Base-by-base conservation (phyloP, 2,888 invertebrate species). In the Diarsia rubi region DNA sequence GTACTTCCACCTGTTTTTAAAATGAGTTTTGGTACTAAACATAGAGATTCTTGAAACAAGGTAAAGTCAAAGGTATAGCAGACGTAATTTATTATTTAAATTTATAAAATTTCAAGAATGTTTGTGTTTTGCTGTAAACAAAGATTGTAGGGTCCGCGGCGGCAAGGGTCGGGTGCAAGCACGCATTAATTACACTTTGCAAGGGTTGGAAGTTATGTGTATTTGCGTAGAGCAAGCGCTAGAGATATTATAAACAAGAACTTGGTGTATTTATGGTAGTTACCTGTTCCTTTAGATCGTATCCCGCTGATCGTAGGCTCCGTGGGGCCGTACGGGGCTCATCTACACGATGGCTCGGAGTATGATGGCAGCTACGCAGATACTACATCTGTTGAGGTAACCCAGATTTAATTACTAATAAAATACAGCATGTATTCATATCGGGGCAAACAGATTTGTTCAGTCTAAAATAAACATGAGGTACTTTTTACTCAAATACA, bases 301-400 rank as follows among this genome's bases (percentile, higher is more conserved):
- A 83, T 88, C 74, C 96, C 98, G 19, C 91, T 98, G 86, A 97
- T 99, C 65, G 98, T 98, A 37, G 99, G 99, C 0, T 98, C 99
- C 0, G 98, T 99, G 79, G 99, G 99, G 0, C 99, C 99, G 0
- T 99, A 98, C 92, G 99, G 99, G 0, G 99, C 99, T 0, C 98
- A 98, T 88, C 96, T 99, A 54, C 98, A 98, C 90, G 99, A 99
- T 93, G 98, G 98, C 19, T 99, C 99, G 0, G 99, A 99, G 92
- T 99, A 99, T 92, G 98, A 98, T n/a, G 99, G 99, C 27, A 97
- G 97, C 78, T 98, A 98, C 91, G 98, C 98, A 0, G 97, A 97
- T 79, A 97, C 95, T 71, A 97, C 98, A 1, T 92, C 97, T 6
- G 94, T 96, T 47, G 96, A 98, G 96, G 97, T 96, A 93, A 82